These are phyloP conservation scores for Nasonia oneida DNA, from an alignment of 2,888 invertebrate species.

Conservation along the genomic window DNA sequence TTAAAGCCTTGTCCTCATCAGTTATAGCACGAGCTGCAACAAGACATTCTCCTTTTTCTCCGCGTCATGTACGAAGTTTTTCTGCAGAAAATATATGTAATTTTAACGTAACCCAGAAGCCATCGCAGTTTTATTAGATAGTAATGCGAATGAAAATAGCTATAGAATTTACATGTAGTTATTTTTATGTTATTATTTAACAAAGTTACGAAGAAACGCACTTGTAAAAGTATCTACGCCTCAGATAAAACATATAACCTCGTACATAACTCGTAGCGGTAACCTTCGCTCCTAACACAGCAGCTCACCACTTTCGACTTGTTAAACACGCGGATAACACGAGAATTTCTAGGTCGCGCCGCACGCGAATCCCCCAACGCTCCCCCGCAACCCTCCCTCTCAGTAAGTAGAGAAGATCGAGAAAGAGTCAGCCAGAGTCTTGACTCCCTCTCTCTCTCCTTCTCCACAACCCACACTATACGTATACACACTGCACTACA, in stretches of 20 bases:
- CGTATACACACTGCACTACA: neutral
- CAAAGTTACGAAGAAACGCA: neutral
- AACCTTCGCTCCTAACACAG: neutral
- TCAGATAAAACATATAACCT: neutral
- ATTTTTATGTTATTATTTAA: too few relatives aligned
- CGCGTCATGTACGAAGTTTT: too few relatives aligned
- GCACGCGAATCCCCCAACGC: conserved; percentile 16
- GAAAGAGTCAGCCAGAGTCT: conserved; percentile 46
- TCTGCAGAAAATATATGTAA: too few relatives aligned
- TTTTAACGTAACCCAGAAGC: too few relatives aligned
- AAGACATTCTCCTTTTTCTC: too few relatives aligned
- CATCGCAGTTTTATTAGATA: too few relatives aligned
- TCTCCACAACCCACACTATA: neutral
- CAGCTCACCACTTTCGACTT: conserved; percentile 19
- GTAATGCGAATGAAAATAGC: too few relatives aligned
- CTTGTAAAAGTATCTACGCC: neutral
- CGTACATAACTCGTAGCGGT: neutral
- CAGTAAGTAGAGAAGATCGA: conserved; percentile 52
- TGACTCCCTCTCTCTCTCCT: neutral
- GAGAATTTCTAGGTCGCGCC: neutral
- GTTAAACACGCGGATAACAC: conserved; percentile 39
- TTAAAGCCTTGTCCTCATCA: too few relatives aligned
- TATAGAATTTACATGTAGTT: too few relatives aligned
- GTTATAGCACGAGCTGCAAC: too few relatives aligned
- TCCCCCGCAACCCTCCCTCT: neutral